Percentiles rank a stretch among this genome's conserved stretches.
Conservation (phyloP, 2,797 vertebrate species). For the Hipposideros larvatus region DNA sequence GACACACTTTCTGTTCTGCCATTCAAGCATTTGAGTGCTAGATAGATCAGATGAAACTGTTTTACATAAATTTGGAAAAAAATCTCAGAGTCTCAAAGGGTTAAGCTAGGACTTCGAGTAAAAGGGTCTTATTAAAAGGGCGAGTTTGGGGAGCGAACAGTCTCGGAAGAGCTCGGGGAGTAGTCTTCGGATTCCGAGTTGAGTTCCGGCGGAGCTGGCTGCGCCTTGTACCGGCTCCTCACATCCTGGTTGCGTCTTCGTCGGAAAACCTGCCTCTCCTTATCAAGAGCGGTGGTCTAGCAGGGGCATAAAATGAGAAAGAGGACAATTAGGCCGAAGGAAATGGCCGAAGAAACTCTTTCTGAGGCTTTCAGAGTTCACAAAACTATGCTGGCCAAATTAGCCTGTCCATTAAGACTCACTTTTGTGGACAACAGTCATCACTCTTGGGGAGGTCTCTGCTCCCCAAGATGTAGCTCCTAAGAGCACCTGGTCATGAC, state of each 20-base stretch:
- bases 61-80: slow-evolving; percentile 82
- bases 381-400: slow-evolving; percentile 79
- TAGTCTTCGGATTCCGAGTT: slow-evolving; percentile 96
- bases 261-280: slow-evolving; percentile 99
- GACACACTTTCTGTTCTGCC: slow-evolving; percentile 85
- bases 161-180: slow-evolving; percentile 96
- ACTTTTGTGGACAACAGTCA: slow-evolving; percentile 57
- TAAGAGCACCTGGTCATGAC: slow-evolving; percentile 78
- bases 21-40: slow-evolving; percentile 81
- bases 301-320: slow-evolving; percentile 92
- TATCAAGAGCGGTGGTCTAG: slow-evolving; percentile 99
- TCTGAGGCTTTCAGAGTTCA: slow-evolving; percentile 71
- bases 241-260: slow-evolving; percentile 98
- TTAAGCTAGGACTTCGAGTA: slow-evolving; percentile 89
- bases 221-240: slow-evolving; percentile 88
- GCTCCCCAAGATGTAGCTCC: slow-evolving; percentile 75
- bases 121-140: slow-evolving; percentile 95
- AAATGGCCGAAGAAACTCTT: slow-evolving; percentile 77
- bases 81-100: slow-evolving; percentile 90
- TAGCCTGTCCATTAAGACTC: slow-evolving; percentile 72
- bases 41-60: slow-evolving; percentile 85
- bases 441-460: slow-evolving; percentile 56
- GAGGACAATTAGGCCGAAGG: slow-evolving; percentile 89
- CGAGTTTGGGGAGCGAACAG: slow-evolving; percentile 96
- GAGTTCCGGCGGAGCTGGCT: slow-evolving; percentile 92